Evolutionary conservation across 2,113 vertebrate species (phyloP).

Genomic region (Clarias magur): DNA sequence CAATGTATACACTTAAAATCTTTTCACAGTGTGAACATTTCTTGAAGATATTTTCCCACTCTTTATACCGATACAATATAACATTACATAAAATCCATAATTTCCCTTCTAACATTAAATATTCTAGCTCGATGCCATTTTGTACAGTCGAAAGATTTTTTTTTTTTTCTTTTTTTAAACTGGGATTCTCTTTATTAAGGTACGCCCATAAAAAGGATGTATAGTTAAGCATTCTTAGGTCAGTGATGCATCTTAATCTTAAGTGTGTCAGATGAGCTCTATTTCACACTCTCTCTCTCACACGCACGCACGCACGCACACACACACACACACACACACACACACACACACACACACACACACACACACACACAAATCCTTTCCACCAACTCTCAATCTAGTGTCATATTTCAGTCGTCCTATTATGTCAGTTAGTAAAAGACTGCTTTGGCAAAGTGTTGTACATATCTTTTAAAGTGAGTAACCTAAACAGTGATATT

Average conservation of each 20-base stretch:
- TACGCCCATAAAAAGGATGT: not conserved
- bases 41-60: constrained; percentile 76
- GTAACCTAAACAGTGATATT: not conserved
- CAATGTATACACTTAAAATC: constrained; percentile 78
- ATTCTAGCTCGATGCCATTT: constrained; percentile 71
- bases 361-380: constrained; percentile 11
- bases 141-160: constrained; percentile 57
- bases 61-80: constrained; percentile 83
- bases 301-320: too few species aligned
- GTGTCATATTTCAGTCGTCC: constrained; percentile 10
- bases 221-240: constrained; percentile 21
- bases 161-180: not conserved
- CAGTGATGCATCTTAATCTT: constrained; percentile 10
- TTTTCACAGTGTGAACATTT: constrained; percentile 90
- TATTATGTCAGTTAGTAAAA: constrained; percentile 18
- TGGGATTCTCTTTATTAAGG: not conserved
- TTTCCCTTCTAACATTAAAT: constrained; percentile 74
- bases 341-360: not conserved
- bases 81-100: constrained; percentile 79
- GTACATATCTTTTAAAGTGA: constrained; percentile 10
- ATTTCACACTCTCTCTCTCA: not conserved
- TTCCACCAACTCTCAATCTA: not conserved
- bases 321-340: not conserved
- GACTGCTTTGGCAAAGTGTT: constrained; percentile 36
- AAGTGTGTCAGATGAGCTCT: constrained; percentile 15